Conservation (phyloP, 2,888 invertebrate species). For the Nemotelus pantherinus region DNA sequence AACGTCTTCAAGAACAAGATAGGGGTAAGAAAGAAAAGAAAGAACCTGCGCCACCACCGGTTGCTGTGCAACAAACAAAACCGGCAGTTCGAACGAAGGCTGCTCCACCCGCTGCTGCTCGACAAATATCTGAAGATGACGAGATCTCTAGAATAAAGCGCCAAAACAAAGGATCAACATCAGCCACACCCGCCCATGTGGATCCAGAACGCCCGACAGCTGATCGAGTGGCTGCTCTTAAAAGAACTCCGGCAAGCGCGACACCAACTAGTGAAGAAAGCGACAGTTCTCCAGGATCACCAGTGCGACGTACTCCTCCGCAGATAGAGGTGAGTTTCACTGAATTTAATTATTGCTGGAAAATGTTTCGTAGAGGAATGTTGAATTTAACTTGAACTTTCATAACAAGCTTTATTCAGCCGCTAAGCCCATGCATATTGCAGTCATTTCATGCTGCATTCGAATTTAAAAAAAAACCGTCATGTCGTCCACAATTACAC, state of each 20-base stretch:
- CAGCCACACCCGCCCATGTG: conserved; percentile 64
- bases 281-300: conserved; percentile 70
- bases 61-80: conserved; percentile 69
- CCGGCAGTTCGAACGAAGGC: conserved; percentile 66
- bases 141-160: conserved; percentile 88
- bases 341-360: conserved; percentile 48
- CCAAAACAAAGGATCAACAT: conserved; percentile 80
- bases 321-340: conserved; percentile 79
- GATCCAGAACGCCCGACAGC: conserved; percentile 70
- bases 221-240: conserved; percentile 67
- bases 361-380: background rate
- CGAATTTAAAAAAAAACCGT: too few species aligned
- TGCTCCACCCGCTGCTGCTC: conserved; percentile 70
- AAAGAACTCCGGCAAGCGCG: conserved; percentile 51
- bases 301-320: conserved; percentile 76
- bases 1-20: conserved; percentile 84
- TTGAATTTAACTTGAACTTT: too few species aligned
- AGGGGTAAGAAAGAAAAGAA: conserved; percentile 81
- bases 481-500: too few species aligned
- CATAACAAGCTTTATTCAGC: too few species aligned
- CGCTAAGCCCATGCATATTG: too few species aligned
- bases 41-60: conserved; percentile 69
- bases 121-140: conserved; percentile 89
- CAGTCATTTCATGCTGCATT: too few species aligned
- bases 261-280: conserved; percentile 67